phyloP scores from a whole-genome alignment of 2,888 invertebrate species.

The Drosophila pegasa region DNA sequence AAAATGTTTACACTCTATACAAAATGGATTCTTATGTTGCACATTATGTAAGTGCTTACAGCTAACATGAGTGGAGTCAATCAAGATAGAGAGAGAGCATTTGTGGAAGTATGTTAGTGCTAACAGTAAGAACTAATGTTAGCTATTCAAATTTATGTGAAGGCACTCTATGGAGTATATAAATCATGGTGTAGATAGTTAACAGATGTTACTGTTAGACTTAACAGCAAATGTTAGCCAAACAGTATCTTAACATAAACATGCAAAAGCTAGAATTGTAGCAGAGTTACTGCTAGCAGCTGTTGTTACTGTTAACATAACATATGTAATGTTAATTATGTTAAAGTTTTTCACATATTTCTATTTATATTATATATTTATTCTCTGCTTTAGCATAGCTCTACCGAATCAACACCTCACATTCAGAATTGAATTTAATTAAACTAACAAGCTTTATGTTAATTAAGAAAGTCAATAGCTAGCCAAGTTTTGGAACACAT shows the following conservation, averaged over 20 bases:
- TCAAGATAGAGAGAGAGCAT: background rate
- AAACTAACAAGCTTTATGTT: constrained; percentile 20
- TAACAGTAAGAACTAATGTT: background rate
- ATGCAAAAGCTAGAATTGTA: background rate
- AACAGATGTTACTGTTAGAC: background rate
- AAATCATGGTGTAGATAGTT: background rate
- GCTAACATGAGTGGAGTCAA: background rate
- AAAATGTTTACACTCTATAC: constrained; percentile 4
- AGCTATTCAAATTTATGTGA: background rate
- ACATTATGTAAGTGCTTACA: background rate
- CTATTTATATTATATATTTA: background rate
- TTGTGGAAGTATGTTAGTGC: background rate
- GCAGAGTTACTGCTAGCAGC: background rate
- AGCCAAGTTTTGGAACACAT: constrained; percentile 33
- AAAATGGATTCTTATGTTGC: constrained; percentile 4
- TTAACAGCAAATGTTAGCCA: background rate
- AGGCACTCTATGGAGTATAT: too few species aligned
- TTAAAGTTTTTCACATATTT: background rate
- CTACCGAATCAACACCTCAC: background rate
- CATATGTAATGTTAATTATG: background rate
- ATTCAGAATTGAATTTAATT: background rate
- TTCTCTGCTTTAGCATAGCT: background rate
- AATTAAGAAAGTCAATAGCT: constrained; percentile 26
- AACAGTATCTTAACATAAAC: background rate
- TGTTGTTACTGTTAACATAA: too few species aligned